These are phyloP conservation scores for Xanthia icteritia DNA, from an alignment of 2,888 invertebrate species.

Conservation along the genomic window DNA sequence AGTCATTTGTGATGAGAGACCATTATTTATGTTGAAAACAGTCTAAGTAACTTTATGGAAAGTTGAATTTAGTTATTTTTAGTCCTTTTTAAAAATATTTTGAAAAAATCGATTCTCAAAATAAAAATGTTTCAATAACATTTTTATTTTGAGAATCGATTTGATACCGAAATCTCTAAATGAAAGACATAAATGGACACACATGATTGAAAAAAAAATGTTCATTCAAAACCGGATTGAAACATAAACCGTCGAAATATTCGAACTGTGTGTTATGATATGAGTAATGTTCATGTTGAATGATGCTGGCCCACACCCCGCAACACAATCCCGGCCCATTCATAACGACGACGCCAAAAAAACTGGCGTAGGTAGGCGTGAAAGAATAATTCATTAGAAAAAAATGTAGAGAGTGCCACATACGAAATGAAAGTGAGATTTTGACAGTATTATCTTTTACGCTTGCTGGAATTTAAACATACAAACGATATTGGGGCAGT, in stretches of 20 bases:
- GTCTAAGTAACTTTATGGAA: background rate
- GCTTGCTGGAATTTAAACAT: conserved; percentile 48
- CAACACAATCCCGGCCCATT: conserved; percentile 63
- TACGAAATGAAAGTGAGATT: conserved; percentile 58
- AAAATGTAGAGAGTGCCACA: conserved; percentile 59
- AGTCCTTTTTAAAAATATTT: background rate
- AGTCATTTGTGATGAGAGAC: conserved; percentile 31
- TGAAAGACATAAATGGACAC: background rate
- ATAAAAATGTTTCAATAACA: too few relatives aligned
- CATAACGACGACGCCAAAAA: conserved; percentile 54
- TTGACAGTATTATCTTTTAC: conserved; percentile 51
- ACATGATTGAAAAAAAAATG: conserved; percentile 13
- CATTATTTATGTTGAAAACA: conserved; percentile 26
- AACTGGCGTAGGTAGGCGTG: conserved; percentile 60
- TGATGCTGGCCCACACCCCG: conserved; percentile 47
- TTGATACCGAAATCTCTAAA: background rate
- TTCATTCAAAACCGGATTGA: conserved; percentile 41
- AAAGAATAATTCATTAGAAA: conserved; percentile 54
- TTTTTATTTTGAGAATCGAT: background rate
- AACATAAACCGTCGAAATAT: conserved; percentile 30
- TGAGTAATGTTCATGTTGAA: conserved; percentile 53
- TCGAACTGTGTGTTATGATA: conserved; percentile 33
- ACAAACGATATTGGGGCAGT: conserved; percentile 17
- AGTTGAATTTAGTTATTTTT: background rate
- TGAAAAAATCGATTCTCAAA: too few relatives aligned